Evolutionary conservation across 2,797 vertebrate genomes (phyloP).

Genomic region (Zenarchopterus dispar): DNA sequence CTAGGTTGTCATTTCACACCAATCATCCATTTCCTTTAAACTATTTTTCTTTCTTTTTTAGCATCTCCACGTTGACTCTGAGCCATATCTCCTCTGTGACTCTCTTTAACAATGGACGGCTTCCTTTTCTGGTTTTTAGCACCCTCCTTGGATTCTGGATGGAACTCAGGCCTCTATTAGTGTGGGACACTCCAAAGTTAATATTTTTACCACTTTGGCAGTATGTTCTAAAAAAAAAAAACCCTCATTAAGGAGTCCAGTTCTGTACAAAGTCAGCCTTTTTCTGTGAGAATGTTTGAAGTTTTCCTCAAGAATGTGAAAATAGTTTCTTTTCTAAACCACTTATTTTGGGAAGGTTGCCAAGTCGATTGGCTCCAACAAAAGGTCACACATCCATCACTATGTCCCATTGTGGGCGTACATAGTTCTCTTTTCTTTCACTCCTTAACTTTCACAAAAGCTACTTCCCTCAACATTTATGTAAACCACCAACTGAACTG

Average conservation of each 20-base stretch:
- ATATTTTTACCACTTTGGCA: too few relatives aligned
- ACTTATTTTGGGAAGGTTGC: not conserved
- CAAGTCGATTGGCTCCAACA: not conserved
- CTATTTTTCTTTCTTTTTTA: not conserved
- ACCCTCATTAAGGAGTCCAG: not conserved
- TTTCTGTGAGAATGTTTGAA: not conserved
- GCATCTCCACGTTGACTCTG: not conserved
- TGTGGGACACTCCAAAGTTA: too few relatives aligned
- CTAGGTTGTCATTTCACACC: not conserved
- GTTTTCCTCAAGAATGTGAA: not conserved
- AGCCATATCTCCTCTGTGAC: too few relatives aligned
- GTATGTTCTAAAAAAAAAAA: too few relatives aligned
- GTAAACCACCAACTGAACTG: too few relatives aligned
- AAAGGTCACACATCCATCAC: too few relatives aligned
- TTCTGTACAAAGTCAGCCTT: not conserved
- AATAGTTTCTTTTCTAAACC: not conserved
- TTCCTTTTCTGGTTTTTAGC: not conserved
- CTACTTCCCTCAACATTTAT: too few relatives aligned
- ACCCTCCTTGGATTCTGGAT: not conserved
- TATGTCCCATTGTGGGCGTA: too few relatives aligned
- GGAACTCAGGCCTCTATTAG: not conserved
- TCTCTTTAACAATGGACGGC: not conserved
- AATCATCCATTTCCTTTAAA: not conserved
- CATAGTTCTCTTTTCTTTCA: too few relatives aligned
- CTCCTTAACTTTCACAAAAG: too few relatives aligned